Conservation (phyloP, 2,113 vertebrate species). For the Tapirus terrestris region DNA sequence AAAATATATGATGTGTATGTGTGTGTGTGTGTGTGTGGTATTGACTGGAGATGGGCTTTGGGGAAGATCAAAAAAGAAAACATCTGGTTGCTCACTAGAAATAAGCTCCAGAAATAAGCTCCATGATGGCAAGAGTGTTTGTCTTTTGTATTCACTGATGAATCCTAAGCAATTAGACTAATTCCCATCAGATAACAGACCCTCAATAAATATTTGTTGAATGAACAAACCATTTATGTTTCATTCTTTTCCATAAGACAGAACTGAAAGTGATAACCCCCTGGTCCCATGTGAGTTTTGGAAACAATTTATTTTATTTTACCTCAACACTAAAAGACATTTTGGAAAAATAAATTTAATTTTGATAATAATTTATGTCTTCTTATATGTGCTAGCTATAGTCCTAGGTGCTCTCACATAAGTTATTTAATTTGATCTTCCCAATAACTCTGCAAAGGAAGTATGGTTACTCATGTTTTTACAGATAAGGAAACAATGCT, state of each 20-base stretch:
- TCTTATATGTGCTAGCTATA: neutral
- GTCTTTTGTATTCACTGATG: neutral
- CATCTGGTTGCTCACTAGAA: neutral
- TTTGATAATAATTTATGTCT: conserved; percentile 3
- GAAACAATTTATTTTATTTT: conserved; percentile 17
- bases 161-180: neutral
- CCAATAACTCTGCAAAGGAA: neutral
- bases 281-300: neutral
- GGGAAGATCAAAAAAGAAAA: neutral
- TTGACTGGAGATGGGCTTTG: neutral
- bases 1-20: neutral
- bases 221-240: neutral
- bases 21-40: neutral
- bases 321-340: neutral
- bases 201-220: conserved; percentile 31
- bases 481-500: neutral
- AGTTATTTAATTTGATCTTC: conserved; percentile 10
- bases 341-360: conserved; percentile 40
- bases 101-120: neutral
- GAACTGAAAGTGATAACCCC: neutral
- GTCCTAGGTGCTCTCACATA: neutral
- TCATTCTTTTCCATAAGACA: neutral
- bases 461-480: neutral
- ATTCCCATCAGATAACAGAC: neutral
- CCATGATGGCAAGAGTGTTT: neutral